Conservation (phyloP, 2,113 vertebrate genomes). For the Oceanodroma tethys region DNA sequence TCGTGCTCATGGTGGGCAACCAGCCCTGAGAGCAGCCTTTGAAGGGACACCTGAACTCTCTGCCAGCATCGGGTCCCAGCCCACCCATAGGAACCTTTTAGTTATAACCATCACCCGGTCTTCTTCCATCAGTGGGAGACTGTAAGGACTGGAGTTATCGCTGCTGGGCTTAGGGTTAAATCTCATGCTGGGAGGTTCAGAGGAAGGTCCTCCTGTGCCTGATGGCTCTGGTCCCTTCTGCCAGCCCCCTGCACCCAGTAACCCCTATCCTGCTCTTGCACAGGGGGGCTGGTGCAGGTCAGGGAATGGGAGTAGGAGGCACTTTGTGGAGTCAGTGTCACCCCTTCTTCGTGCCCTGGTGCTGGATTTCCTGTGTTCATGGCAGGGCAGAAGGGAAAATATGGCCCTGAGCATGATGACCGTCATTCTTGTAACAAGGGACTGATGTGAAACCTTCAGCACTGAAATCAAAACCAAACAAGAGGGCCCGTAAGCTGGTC, state of each 20-base stretch:
- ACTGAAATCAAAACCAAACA: background rate
- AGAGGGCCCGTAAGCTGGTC: background rate
- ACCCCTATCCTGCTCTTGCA: background rate
- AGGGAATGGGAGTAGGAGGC: background rate
- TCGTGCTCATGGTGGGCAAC: fast-evolving
- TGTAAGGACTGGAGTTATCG: background rate
- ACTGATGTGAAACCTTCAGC: background rate
- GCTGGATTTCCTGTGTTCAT: background rate
- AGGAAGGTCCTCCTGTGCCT: background rate
- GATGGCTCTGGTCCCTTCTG: background rate
- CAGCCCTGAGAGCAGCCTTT: fast-evolving
- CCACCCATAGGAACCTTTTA: background rate
- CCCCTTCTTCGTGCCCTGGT: background rate
- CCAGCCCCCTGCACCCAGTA: background rate
- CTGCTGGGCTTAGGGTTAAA: background rate
- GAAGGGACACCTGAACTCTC: background rate
- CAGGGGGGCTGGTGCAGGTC: background rate
- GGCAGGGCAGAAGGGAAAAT: background rate
- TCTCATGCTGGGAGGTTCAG: background rate
- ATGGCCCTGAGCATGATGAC: background rate
- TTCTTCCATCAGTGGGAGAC: background rate
- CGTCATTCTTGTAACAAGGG: background rate
- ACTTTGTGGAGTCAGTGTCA: background rate
- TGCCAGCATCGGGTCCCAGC: background rate
- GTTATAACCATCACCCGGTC: background rate